Conservation (phyloP, 2,888 invertebrate genomes). For the Sminthurides aquaticus region DNA sequence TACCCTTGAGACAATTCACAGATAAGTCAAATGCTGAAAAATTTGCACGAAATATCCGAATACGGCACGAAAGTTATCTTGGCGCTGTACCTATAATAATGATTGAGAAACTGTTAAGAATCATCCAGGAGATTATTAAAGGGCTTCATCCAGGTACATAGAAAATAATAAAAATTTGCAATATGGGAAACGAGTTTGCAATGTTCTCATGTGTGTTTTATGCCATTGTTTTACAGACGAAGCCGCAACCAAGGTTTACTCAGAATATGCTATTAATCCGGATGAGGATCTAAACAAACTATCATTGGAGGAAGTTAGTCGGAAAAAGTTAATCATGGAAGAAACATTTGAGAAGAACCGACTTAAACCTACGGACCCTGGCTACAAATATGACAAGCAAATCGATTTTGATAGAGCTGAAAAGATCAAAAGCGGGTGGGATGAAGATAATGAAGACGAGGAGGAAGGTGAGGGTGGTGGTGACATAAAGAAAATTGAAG, state of each 20-base stretch:
- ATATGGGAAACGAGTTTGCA: too few relatives aligned
- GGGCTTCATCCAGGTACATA: slow-evolving; percentile 42
- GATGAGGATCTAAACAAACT: slow-evolving; percentile 51
- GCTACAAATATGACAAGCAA: slow-evolving; percentile 50
- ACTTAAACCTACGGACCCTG: slow-evolving; percentile 48
- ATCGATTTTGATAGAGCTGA: slow-evolving; percentile 46
- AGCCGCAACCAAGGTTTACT: slow-evolving; percentile 45
- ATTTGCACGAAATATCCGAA: slow-evolving; percentile 46
- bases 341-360: slow-evolving; percentile 48
- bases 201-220: too few relatives aligned
- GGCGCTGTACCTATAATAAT: slow-evolving; percentile 46
- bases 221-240: slow-evolving; percentile 45
- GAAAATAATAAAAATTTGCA: not conserved
- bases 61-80: slow-evolving; percentile 47
- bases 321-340: slow-evolving; percentile 51
- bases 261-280: slow-evolving; percentile 48
- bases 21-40: slow-evolving; percentile 46
- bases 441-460: slow-evolving; percentile 45
- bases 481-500: too few relatives aligned
- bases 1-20: slow-evolving; percentile 50
- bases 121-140: slow-evolving; percentile 49
- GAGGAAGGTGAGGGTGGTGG: slow-evolving; percentile 23
- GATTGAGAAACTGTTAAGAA: slow-evolving; percentile 49
- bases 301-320: slow-evolving; percentile 46
- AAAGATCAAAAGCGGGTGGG: slow-evolving; percentile 48